A percentile compares a stretch with the other conserved stretches of the same genome.
Evolutionary conservation across 37 sponge, comb jelly and placozoan species (phyloP).

Genomic region (Spongilla lacustris): DNA sequence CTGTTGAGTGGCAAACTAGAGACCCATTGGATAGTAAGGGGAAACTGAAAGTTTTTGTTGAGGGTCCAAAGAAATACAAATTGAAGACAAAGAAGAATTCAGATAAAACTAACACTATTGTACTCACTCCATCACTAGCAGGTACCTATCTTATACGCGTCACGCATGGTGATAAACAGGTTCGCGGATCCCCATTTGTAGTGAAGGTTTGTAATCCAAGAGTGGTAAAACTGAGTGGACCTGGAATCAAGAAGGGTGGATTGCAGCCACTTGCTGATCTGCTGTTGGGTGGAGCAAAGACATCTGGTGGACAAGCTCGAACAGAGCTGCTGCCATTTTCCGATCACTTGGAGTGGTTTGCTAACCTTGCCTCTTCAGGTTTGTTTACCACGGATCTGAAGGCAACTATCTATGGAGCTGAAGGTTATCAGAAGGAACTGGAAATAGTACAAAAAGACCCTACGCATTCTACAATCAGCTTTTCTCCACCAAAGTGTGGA

Average conservation of each 20-base stretch:
- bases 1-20: neutral
- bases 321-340: neutral
- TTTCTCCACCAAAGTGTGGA: neutral
- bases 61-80: neutral
- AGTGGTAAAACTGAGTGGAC: neutral
- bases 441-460: neutral
- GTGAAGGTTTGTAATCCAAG: slow-evolving; percentile 11
- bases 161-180: slow-evolving; percentile 3
- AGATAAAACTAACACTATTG: neutral
- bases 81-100: neutral
- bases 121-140: neutral
- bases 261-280: neutral
- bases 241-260: neutral
- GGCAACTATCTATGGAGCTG: neutral
- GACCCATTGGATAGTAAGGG: neutral
- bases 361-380: neutral
- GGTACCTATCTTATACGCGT: slow-evolving; percentile 2
- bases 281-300: neutral
- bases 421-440: neutral
- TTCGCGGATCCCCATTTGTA: slow-evolving; percentile 30
- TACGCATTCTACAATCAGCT: neutral
- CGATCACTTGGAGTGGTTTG: neutral
- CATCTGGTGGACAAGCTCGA: neutral
- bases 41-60: neutral
- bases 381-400: neutral